phyloP scores from a whole-genome alignment of 2,113 vertebrate species.

The Triplophysa tibetana region DNA sequence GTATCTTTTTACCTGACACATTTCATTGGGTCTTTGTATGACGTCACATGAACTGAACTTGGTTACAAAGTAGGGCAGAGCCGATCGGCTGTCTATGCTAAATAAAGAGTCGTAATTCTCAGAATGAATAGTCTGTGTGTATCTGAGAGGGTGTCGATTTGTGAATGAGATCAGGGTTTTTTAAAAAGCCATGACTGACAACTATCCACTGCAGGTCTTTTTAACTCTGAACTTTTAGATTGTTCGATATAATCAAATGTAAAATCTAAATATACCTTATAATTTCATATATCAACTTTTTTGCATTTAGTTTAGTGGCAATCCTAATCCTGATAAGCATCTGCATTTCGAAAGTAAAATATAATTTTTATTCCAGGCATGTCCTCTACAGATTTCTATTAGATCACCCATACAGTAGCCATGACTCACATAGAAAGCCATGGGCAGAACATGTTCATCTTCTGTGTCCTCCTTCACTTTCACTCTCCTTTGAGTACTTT shows the following conservation, averaged over 20 bases:
- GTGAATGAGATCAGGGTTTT: not conserved
- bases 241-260: too few relatives aligned
- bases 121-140: not conserved
- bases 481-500: constrained; percentile 12
- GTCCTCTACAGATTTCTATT: too few relatives aligned
- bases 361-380: too few relatives aligned
- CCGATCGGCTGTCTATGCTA: not conserved
- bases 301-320: not conserved
- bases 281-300: too few relatives aligned
- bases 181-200: not conserved
- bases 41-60: not conserved
- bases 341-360: too few relatives aligned
- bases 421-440: constrained; percentile 8
- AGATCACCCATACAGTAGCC: not conserved
- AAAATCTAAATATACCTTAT: too few relatives aligned
- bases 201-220: too few relatives aligned
- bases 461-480: not conserved
- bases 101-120: constrained; percentile 3
- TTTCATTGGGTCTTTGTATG: not conserved
- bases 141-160: not conserved
- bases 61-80: not conserved
- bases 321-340: not conserved
- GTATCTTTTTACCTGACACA: constrained; percentile 21
- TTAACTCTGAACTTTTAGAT: too few relatives aligned
- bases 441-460: not conserved